phyloP scores from a whole-genome alignment of 1,140 invertebrate genomes.

The Hetaerina americana region DNA sequence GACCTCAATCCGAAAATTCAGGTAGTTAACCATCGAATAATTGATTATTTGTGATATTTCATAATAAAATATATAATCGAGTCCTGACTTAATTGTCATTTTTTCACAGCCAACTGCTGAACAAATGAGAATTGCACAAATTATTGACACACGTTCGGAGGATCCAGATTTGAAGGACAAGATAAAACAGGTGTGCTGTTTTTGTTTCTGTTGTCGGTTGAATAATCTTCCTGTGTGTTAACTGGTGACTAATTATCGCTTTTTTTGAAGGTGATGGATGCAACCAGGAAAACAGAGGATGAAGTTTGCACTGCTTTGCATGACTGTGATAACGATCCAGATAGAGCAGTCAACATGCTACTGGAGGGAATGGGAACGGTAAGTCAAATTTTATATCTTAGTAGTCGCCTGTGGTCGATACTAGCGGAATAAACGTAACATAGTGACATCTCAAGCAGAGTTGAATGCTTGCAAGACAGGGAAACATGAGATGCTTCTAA shows the following conservation, averaged over 20 bases:
- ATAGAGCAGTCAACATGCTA: slow-evolving; percentile 58
- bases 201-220: background rate
- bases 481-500: no score
- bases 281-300: slow-evolving; percentile 64
- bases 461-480: no score
- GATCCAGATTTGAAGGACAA: slow-evolving; percentile 53
- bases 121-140: slow-evolving; percentile 53
- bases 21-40: slow-evolving; percentile 6
- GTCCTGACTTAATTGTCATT: background rate
- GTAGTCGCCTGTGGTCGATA: no score
- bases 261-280: slow-evolving; percentile 57
- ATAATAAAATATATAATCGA: background rate
- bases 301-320: slow-evolving; percentile 70
- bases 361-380: slow-evolving; percentile 51
- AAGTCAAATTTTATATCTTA: slow-evolving; percentile 17
- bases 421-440: no score
- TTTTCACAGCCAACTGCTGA: slow-evolving; percentile 34
- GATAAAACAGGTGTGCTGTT: slow-evolving; percentile 40
- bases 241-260: background rate
- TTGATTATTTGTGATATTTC: background rate
- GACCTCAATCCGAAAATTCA: slow-evolving; percentile 19
- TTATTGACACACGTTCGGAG: slow-evolving; percentile 49
- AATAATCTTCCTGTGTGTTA: background rate
- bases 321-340: slow-evolving; percentile 64
- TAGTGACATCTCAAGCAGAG: no score